Conservation (phyloP, 2,113 vertebrate genomes). For the Spermophilus dauricus region DNA sequence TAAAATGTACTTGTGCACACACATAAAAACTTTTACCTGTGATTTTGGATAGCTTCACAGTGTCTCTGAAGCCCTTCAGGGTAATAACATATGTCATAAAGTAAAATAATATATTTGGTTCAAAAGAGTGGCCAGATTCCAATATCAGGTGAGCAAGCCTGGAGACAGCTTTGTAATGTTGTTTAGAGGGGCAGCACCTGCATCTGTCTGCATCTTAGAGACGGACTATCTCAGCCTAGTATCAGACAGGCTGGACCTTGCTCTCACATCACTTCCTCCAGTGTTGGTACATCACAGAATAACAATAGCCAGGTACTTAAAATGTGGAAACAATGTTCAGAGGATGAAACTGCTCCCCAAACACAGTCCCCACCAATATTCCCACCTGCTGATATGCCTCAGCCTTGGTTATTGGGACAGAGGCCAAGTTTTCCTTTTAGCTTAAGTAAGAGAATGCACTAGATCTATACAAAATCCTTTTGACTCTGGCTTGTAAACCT, state of each 20-base stretch:
- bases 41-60: background rate
- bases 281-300: background rate
- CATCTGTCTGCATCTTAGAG: background rate
- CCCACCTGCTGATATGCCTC: background rate
- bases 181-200: background rate
- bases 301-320: background rate
- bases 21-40: background rate
- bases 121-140: background rate
- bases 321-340: background rate
- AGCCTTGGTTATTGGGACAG: background rate
- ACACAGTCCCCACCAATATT: background rate
- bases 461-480: background rate
- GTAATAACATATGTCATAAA: conserved; percentile 34
- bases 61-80: background rate
- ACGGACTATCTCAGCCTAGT: background rate
- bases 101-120: conserved; percentile 4
- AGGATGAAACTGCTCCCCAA: background rate
- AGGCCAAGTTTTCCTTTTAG: background rate
- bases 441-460: background rate
- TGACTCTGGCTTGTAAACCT: background rate
- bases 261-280: background rate
- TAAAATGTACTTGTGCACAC: background rate
- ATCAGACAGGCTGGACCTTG: background rate
- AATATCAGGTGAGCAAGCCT: background rate
- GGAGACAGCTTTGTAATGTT: background rate